A percentile compares a stretch with the other conserved stretches of the same genome.
These are phyloP conservation scores for Adelphocoris suturalis DNA, from an alignment of 2,888 invertebrate genomes.

Conservation along the genomic window DNA sequence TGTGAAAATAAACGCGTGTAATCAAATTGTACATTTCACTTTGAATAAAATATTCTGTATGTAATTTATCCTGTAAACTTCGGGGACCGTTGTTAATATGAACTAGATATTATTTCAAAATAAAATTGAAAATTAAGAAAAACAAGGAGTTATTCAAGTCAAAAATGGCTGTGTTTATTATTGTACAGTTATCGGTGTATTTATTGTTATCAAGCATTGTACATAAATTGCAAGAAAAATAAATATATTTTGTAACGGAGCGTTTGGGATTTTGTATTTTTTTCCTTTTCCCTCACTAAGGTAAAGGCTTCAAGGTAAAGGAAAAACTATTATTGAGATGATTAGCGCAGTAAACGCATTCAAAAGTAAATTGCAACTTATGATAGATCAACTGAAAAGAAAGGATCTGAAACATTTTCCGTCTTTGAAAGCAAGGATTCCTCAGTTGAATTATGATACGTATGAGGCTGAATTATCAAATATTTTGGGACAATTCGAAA, in stretches of 20 bases:
- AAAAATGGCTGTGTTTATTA: conserved; percentile 67
- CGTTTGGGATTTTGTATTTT: neutral
- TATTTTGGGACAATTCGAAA: too few species aligned
- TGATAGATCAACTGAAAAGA: too few species aligned
- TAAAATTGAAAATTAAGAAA: neutral
- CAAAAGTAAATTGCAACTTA: too few species aligned
- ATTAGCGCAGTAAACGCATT: too few species aligned
- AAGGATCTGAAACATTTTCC: too few species aligned
- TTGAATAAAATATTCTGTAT: neutral
- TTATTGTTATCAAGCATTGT: conserved; percentile 52
- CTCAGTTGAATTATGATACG: too few species aligned
- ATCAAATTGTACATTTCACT: neutral
- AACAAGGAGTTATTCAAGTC: conserved; percentile 43
- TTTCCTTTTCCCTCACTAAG: too few species aligned
- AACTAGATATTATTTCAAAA: neutral
- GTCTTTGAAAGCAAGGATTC: too few species aligned
- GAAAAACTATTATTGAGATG: too few species aligned
- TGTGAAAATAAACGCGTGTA: neutral
- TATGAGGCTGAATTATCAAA: too few species aligned
- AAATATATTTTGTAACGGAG: conserved; percentile 50
- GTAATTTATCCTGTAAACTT: conserved; percentile 22
- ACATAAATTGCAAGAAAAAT: conserved; percentile 19
- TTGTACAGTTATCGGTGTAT: conserved; percentile 51
- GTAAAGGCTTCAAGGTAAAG: too few species aligned
- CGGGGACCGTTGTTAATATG: neutral